Percentiles rank a stretch among this genome's conserved stretches.
Evolutionary conservation across 2,888 invertebrate genomes (phyloP).

Genomic region (Scelioninae gen. 2): DNA sequence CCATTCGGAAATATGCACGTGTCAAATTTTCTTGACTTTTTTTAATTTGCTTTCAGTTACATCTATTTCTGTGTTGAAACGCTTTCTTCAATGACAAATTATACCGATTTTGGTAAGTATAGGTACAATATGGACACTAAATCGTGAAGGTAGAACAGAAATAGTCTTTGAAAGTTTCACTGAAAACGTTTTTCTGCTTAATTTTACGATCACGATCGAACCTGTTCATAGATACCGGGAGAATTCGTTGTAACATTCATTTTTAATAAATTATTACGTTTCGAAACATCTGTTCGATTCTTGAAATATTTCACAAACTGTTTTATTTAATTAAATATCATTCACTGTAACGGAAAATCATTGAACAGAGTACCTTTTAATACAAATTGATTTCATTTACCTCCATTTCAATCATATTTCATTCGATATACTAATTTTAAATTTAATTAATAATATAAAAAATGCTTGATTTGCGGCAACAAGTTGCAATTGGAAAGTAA

Average conservation of each 20-base stretch:
- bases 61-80: too few species aligned
- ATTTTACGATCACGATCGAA: conserved; percentile 36
- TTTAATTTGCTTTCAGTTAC: too few species aligned
- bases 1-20: neutral
- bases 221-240: conserved; percentile 40
- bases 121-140: neutral
- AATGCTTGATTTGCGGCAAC: too few species aligned
- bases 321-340: conserved; percentile 50
- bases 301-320: conserved; percentile 39
- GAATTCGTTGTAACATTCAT: conserved; percentile 43
- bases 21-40: too few species aligned
- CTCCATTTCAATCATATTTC: too few species aligned
- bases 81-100: too few species aligned
- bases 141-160: neutral
- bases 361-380: conserved; percentile 28
- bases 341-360: conserved; percentile 28
- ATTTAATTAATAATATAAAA: too few species aligned
- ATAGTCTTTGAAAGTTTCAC: conserved; percentile 17
- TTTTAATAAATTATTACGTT: conserved; percentile 47
- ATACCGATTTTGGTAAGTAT: neutral
- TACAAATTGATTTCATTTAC: conserved; percentile 34
- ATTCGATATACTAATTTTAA: too few species aligned
- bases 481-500: too few species aligned
- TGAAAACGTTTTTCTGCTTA: conserved; percentile 23
- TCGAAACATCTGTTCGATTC: conserved; percentile 34